phyloP scores from a whole-genome alignment of 2,113 vertebrate species.

The Chionis minor region DNA sequence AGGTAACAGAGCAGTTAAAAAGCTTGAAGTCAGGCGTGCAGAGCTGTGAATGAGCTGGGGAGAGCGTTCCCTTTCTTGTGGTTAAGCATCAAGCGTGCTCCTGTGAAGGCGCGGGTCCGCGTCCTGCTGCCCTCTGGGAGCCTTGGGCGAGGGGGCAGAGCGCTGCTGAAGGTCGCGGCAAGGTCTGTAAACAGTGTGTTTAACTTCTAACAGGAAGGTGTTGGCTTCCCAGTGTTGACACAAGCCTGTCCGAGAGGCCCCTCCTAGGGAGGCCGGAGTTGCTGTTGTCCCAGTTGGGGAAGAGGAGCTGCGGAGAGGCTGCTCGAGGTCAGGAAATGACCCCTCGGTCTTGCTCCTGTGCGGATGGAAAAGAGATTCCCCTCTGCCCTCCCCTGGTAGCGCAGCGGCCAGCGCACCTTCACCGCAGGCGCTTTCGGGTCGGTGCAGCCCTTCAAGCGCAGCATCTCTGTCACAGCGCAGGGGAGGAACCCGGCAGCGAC shows the following conservation, averaged over 20 bases:
- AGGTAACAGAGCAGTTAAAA: neutral
- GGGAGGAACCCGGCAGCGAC: neutral
- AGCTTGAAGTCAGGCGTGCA: neutral
- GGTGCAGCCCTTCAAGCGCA: fast-evolving
- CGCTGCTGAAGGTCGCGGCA: neutral
- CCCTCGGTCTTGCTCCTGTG: neutral
- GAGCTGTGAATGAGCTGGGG: neutral
- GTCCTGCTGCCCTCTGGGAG: neutral
- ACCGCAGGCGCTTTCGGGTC: neutral
- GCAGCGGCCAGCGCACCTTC: neutral
- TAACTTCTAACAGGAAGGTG: constrained; percentile 24
- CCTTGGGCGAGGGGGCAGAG: neutral
- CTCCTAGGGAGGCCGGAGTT: neutral
- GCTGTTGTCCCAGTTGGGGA: neutral
- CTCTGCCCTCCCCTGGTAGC: neutral
- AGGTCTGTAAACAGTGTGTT: constrained; percentile 22
- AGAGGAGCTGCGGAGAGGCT: neutral
- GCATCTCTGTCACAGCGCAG: neutral
- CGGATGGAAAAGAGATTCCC: neutral
- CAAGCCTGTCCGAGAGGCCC: constrained; percentile 39
- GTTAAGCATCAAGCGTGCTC: neutral
- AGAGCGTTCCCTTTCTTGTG: neutral
- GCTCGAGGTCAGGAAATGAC: constrained; percentile 5
- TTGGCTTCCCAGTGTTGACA: constrained; percentile 57
- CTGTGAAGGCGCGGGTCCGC: neutral